Conservation (phyloP, 1,140 invertebrate species). For the Diachasma alloeum region DNA sequence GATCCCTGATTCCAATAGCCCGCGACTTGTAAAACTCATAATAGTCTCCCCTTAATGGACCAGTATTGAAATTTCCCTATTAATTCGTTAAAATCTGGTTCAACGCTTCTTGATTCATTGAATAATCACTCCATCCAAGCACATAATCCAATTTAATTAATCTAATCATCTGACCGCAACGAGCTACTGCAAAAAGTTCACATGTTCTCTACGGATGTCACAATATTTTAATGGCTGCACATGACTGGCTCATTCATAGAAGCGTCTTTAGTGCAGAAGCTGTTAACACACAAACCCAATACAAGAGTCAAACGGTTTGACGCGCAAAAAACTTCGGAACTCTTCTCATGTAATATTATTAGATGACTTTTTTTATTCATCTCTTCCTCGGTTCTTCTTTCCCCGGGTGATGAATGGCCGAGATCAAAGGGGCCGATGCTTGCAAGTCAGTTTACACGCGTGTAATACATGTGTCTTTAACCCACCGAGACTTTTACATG, state of each 20-base stretch:
- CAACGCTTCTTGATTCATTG: not conserved
- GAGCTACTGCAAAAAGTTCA: not conserved
- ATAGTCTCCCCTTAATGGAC: too few species aligned
- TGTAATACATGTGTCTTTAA: constrained; percentile 62
- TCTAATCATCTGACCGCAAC: not conserved
- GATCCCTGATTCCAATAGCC: too few species aligned
- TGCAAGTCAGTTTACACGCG: constrained; percentile 62
- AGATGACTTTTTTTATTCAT: constrained; percentile 50
- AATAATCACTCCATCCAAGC: not conserved
- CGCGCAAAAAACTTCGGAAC: constrained; percentile 22
- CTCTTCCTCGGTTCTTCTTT: constrained; percentile 2
- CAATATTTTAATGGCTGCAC: not conserved
- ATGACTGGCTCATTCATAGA: constrained; percentile 2
- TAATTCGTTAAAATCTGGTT: not conserved
- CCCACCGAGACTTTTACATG: constrained; percentile 18
- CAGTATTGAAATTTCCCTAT: too few species aligned
- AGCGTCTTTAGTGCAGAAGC: not conserved
- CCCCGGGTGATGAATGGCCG: constrained; percentile 57
- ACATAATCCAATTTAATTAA: not conserved
- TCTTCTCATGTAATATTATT: constrained; percentile 58
- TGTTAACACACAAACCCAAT: not conserved
- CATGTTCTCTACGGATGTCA: not conserved
- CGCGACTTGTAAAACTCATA: too few species aligned
- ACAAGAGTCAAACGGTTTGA: not conserved
- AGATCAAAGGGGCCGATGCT: constrained; percentile 60